Conservation (phyloP, 2,888 invertebrate genomes). For the Andrena fulva region DNA sequence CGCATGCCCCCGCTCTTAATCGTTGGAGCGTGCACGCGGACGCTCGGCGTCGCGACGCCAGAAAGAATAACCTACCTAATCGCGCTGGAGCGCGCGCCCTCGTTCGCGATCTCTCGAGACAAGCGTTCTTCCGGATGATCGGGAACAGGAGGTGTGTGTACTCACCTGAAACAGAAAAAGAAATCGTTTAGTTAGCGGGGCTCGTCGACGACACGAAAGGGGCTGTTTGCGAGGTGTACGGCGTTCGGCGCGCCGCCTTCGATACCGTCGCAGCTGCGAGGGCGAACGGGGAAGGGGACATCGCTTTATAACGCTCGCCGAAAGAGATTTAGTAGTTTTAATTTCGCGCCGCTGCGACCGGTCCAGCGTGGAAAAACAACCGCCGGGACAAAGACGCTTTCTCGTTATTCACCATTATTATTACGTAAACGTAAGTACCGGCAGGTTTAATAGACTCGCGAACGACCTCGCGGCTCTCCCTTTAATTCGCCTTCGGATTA, state of each 20-base stretch:
- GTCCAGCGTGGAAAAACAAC: conserved; percentile 36
- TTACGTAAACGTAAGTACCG: conserved; percentile 49
- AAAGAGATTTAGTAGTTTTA: conserved; percentile 64
- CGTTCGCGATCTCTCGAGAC: conserved; percentile 4
- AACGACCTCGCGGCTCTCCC: conserved; percentile 29
- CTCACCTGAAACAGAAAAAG: conserved; percentile 61
- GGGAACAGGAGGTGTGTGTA: conserved; percentile 5
- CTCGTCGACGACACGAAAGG: not conserved
- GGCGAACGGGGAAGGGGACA: conserved; percentile 21
- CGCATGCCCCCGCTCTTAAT: conserved; percentile 63
- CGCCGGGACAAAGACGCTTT: conserved; percentile 55
- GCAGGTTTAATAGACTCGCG: conserved; percentile 43
- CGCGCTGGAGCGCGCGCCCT: conserved; percentile 11
- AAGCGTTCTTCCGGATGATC: not conserved
- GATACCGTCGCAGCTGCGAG: conserved; percentile 41
- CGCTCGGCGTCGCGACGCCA: conserved; percentile 1
- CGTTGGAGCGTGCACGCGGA: conserved; percentile 49
- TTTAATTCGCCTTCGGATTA: conserved; percentile 20
- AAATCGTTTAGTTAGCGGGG: not conserved
- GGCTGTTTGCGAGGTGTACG: not conserved
- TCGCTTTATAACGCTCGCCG: conserved; percentile 52
- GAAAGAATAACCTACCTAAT: conserved; percentile 53
- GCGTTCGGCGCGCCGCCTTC: conserved; percentile 20
- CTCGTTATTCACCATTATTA: conserved; percentile 56
- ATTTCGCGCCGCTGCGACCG: conserved; percentile 47